Conservation (phyloP, 2,113 vertebrate genomes). For the Ancistrus triradiatus region DNA sequence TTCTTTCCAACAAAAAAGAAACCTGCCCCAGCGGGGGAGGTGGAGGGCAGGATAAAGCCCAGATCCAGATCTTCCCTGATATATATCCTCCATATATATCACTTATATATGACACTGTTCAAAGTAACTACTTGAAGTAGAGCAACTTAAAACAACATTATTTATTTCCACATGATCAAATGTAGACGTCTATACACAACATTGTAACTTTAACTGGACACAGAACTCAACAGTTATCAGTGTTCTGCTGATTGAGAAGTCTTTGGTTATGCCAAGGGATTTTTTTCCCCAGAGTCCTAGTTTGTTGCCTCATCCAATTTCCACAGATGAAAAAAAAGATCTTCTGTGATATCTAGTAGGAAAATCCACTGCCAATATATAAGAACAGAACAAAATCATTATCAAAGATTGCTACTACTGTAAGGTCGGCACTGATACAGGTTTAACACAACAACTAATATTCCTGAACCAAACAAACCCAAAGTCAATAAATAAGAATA, state of each 20-base stretch:
- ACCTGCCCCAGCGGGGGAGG: no score
- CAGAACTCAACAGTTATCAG: constrained; percentile 31
- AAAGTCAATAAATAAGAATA: constrained; percentile 41
- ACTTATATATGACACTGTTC: constrained; percentile 25
- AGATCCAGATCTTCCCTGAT: no score
- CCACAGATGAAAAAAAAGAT: background rate
- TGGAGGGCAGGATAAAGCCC: no score
- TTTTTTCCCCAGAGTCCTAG: background rate
- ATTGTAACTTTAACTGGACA: background rate
- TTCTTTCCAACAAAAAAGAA: no score
- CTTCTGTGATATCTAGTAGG: no score
- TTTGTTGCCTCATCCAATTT: constrained; percentile 10
- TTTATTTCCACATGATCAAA: background rate
- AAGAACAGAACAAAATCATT: constrained; percentile 14
- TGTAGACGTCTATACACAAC: background rate
- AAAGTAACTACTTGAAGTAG: constrained; percentile 30
- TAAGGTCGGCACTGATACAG: constrained; percentile 8
- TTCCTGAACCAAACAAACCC: constrained; percentile 11
- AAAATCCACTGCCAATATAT: no score
- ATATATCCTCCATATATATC: constrained; percentile 32
- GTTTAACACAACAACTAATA: background rate
- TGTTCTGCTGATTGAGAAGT: constrained; percentile 28
- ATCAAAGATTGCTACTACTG: constrained; percentile 24
- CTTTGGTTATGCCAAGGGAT: constrained; percentile 42
- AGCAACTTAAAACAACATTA: background rate